Conservation (phyloP, 2,888 invertebrate genomes). For the Nowickia ferox region DNA sequence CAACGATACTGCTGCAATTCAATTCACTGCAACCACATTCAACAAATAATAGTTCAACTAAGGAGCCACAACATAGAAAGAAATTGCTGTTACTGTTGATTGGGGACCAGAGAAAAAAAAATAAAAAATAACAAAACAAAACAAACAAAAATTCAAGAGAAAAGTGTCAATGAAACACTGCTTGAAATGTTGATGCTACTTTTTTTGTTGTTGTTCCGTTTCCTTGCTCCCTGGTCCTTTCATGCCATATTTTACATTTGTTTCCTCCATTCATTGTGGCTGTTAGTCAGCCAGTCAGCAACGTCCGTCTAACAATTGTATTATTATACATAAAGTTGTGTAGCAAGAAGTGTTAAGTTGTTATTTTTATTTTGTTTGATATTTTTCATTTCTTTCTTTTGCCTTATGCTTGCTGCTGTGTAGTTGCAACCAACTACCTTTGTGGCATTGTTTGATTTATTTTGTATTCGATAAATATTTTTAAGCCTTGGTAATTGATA, state of each 20-base stretch:
- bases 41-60: conserved; percentile 48
- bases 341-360: conserved; percentile 62
- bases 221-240: conserved; percentile 18
- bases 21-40: conserved; percentile 22
- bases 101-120: conserved; percentile 3
- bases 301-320: conserved; percentile 40
- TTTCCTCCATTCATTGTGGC: conserved; percentile 21
- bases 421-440: conserved; percentile 47
- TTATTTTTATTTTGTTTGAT: conserved; percentile 57
- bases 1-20: conserved; percentile 41
- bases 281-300: background rate
- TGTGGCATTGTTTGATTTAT: conserved; percentile 67
- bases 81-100: conserved; percentile 38
- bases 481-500: conserved; percentile 66
- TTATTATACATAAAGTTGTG: conserved; percentile 37
- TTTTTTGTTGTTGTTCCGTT: conserved; percentile 14
- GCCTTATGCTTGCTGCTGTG: conserved; percentile 21
- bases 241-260: conserved; percentile 21
- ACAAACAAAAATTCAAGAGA: conserved; percentile 19
- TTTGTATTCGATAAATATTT: conserved; percentile 52
- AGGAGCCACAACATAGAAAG: background rate
- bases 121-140: conserved; percentile 3
- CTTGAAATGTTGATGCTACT: conserved; percentile 65
- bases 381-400: conserved; percentile 24
- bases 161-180: conserved; percentile 71